Conservation (phyloP, 2,888 invertebrate genomes). For the Hypselothyrea guttata region DNA sequence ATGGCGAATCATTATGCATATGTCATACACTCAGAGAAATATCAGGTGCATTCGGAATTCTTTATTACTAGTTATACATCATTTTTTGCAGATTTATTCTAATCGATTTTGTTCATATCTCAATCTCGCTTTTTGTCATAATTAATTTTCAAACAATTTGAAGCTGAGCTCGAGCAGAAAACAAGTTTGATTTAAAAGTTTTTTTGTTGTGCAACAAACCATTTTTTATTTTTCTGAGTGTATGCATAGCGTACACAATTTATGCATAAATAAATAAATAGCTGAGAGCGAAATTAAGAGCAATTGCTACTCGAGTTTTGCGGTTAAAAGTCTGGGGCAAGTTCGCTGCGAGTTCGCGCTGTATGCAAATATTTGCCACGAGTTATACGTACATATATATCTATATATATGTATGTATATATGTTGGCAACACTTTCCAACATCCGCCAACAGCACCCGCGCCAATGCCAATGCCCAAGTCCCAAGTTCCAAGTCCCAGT, state of each 20-base stretch:
- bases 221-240: too few relatives aligned
- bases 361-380: slow-evolving; percentile 62
- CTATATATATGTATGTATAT: too few relatives aligned
- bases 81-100: too few relatives aligned
- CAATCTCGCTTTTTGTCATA: too few relatives aligned
- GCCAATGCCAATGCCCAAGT: slow-evolving; percentile 55
- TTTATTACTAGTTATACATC: too few relatives aligned
- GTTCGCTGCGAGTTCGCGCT: not conserved
- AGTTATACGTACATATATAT: slow-evolving; percentile 24
- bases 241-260: too few relatives aligned
- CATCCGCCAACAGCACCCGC: slow-evolving; percentile 70
- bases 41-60: too few relatives aligned
- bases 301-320: slow-evolving; percentile 73
- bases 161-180: too few relatives aligned
- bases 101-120: too few relatives aligned
- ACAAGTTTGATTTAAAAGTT: too few relatives aligned
- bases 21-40: slow-evolving; percentile 18
- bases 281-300: slow-evolving; percentile 64
- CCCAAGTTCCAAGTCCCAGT: slow-evolving; percentile 27
- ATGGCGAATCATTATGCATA: slow-evolving; percentile 53
- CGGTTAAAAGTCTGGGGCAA: slow-evolving; percentile 23
- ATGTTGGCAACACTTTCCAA: slow-evolving; percentile 73
- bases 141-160: too few relatives aligned
- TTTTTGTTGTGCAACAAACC: too few relatives aligned
- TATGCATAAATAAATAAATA: slow-evolving; percentile 31